Base-by-base conservation (phyloP, 2,888 invertebrate genomes). In the Drosophila planitibia region DNA sequence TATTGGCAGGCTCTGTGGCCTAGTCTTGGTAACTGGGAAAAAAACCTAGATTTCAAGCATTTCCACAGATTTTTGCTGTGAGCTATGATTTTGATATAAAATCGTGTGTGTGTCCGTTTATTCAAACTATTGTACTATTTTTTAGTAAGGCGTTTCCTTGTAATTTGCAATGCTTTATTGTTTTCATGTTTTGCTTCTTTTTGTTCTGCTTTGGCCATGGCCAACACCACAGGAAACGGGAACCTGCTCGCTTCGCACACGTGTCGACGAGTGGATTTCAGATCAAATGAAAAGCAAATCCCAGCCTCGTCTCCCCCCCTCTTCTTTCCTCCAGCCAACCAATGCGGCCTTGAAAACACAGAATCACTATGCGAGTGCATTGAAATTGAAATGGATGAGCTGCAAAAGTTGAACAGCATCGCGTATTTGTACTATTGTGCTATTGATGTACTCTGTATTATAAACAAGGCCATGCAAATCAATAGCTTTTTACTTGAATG, bases 321-420 rank as follows among this genome's bases (percentile, higher is more conserved):
- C 10, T n/a, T 19, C 19, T 19, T 4, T 39, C 39, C 9, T 4
- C 39, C n/a, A n/a, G 7, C 6, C 44, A 44, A 12, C 44, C 33
- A 37, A 16, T 33, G 33, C 19, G 37, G 69, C 71, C 69, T 69
- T 69, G 69, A 69, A 69, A 58, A 69, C 70, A 70, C 37, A 53
- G 39, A 67, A 30, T 47, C 25, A 52, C 66, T 32, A 37, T 47
- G 35, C 69, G 32, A 51, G 30, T 49, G 68, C 68, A 70, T 76
- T 76, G 58, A 81, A 84, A 84, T 78, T 84, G 82, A 89, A 87
- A 84, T 79, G 85, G 75, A 51, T 61, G 70, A 81, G 63, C 83
- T 67, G 86, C 60, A 70, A 76, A 60, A 74, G 74, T 61, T 74
- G 64, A 49, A 62, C 70, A 58, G 81, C 82, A 59, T 61, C 64